Percentiles rank a stretch among this genome's conserved stretches.
These are phyloP conservation scores for Leptonema lineaticorne DNA, from an alignment of 1,140 invertebrate species.

Conservation along the genomic window DNA sequence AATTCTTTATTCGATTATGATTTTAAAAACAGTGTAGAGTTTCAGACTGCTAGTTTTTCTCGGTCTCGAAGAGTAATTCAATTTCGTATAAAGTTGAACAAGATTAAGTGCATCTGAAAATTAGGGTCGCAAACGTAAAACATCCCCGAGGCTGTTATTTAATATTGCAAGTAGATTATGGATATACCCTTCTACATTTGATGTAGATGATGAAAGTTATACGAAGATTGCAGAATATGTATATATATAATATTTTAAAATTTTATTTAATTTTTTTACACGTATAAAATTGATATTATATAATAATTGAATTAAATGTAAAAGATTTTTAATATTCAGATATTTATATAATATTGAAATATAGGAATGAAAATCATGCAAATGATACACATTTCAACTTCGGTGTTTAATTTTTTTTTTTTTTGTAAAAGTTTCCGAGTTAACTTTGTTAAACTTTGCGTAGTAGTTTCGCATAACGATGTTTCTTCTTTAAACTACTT, in stretches of 20 bases:
- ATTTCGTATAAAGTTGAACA: slow-evolving; percentile 14
- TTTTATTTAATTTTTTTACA: too few relatives aligned
- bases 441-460: slow-evolving; percentile 1
- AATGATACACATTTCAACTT: too few relatives aligned
- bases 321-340: not conserved
- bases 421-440: not conserved
- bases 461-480: not conserved
- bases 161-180: slow-evolving; percentile 6
- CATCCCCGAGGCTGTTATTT: not conserved
- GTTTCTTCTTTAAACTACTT: not conserved
- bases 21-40: not conserved
- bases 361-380: not conserved
- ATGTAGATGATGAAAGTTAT: too few relatives aligned
- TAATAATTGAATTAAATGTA: too few relatives aligned
- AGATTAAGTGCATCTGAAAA: slow-evolving; percentile 28
- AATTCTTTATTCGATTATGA: not conserved
- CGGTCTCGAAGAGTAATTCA: not conserved
- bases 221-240: too few relatives aligned
- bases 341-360: not conserved
- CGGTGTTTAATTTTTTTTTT: not conserved
- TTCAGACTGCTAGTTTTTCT: not conserved
- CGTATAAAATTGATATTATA: too few relatives aligned
- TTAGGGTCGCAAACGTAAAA: slow-evolving; percentile 14
- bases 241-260: too few relatives aligned
- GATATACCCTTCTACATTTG: not conserved